Percentiles rank a stretch among this genome's conserved stretches.
phyloP scores from a whole-genome alignment of 92 coral and sea anemone genomes.

The Paramuricea clavata region DNA sequence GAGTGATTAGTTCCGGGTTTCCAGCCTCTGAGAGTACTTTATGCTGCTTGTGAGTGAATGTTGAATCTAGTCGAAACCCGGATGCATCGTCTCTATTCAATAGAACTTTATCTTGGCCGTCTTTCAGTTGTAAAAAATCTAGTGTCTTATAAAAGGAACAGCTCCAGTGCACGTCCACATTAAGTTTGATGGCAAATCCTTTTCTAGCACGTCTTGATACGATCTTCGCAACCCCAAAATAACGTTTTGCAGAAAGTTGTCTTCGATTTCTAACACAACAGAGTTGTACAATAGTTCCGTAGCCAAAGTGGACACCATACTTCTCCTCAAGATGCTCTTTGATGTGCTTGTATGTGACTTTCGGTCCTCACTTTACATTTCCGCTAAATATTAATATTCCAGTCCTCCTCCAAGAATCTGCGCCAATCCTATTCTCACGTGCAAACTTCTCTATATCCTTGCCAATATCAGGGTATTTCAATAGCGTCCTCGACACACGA shows the following conservation, averaged over 20 bases:
- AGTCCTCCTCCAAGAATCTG: slow-evolving; percentile 72
- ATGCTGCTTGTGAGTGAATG: slow-evolving; percentile 67
- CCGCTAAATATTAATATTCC: slow-evolving; percentile 64
- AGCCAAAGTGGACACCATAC: slow-evolving; percentile 50
- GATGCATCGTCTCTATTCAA: slow-evolving; percentile 63
- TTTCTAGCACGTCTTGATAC: slow-evolving; percentile 57
- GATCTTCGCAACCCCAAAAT: slow-evolving; percentile 64
- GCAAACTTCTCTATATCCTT: slow-evolving; percentile 66
- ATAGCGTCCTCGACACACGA: slow-evolving; percentile 40
- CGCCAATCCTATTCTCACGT: slow-evolving; percentile 58
- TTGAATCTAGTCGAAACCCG: slow-evolving; percentile 62
- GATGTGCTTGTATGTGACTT: no score
- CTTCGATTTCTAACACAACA: slow-evolving; percentile 60
- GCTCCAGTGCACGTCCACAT: slow-evolving; percentile 72
- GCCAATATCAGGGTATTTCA: slow-evolving; percentile 65
- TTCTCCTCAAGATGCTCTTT: no score
- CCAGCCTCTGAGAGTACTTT: slow-evolving; percentile 7
- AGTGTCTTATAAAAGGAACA: slow-evolving; percentile 57
- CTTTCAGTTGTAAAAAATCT: slow-evolving; percentile 60
- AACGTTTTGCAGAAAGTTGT: slow-evolving; percentile 51
- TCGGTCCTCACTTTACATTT: slow-evolving; percentile 61
- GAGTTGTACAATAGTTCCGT: slow-evolving; percentile 68
- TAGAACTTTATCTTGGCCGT: slow-evolving; percentile 52
- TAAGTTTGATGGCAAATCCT: slow-evolving; percentile 57
- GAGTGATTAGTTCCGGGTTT: slow-evolving; percentile 57